Conservation (phyloP, 53 echinoderm and acorn worm genomes). For the Luidia sarsii region DNA sequence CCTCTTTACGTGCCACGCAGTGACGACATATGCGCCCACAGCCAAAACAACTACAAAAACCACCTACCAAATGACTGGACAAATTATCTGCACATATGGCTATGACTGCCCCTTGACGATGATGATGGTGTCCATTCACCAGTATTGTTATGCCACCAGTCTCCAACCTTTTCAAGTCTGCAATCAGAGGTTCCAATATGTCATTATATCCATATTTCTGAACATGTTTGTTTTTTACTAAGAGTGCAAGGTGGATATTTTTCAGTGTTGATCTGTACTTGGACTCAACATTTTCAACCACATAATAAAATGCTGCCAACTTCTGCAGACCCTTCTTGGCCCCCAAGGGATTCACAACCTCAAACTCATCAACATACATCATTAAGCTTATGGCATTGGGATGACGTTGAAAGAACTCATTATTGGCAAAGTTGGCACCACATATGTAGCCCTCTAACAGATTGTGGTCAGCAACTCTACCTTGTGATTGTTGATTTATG, state of each 20-base stretch:
- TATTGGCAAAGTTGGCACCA: slow-evolving; percentile 44
- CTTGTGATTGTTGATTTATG: slow-evolving; percentile 26
- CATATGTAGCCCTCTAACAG: slow-evolving; percentile 34
- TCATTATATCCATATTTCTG: slow-evolving; percentile 5
- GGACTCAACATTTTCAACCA: slow-evolving; percentile 5
- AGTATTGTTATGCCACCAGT: not conserved
- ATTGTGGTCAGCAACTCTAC: slow-evolving; percentile 10
- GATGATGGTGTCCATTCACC: slow-evolving; percentile 9
- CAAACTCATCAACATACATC: slow-evolving; percentile 38
- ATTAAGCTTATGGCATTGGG: slow-evolving; percentile 48
- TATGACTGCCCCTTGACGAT: slow-evolving; percentile 15
- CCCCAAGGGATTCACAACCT: slow-evolving; percentile 38
- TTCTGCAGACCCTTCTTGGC: slow-evolving; percentile 13
- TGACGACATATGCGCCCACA: slow-evolving; percentile 38
- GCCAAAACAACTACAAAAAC: slow-evolving; percentile 4
- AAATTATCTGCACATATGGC: slow-evolving; percentile 31
- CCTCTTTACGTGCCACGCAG: slow-evolving; percentile 48
- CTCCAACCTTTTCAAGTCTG: slow-evolving; percentile 16
- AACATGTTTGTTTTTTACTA: slow-evolving; percentile 14
- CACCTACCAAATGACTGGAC: slow-evolving; percentile 27
- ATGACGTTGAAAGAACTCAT: slow-evolving; percentile 29
- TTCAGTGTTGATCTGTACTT: slow-evolving; percentile 14
- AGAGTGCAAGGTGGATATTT: slow-evolving; percentile 27
- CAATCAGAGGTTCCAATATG: not conserved
- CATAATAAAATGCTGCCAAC: slow-evolving; percentile 7